phyloP scores from a whole-genome alignment of 2,888 invertebrate species.

The Thalpophila matura region DNA sequence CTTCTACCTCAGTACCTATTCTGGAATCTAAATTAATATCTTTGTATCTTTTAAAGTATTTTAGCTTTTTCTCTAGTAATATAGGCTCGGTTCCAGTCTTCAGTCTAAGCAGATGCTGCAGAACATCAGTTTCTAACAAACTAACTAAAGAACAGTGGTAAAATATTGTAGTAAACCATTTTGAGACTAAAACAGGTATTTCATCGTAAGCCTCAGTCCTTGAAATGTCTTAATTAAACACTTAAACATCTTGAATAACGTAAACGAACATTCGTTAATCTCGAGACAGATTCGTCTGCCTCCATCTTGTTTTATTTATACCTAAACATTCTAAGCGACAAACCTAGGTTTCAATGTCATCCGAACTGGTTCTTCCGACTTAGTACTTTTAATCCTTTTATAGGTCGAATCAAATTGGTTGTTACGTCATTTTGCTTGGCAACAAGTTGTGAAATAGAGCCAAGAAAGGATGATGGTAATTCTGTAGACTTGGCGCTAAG shows the following conservation, averaged over 20 bases:
- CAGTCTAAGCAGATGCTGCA: background rate
- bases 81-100: no score
- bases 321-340: slow-evolving; percentile 29
- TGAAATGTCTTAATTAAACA: slow-evolving; percentile 3
- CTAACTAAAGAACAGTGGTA: background rate
- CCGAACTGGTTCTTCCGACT: slow-evolving; percentile 31
- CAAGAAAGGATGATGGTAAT: background rate
- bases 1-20: background rate
- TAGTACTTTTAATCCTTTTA: slow-evolving; percentile 15
- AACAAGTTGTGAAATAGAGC: slow-evolving; percentile 19
- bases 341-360: slow-evolving; percentile 53
- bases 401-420: slow-evolving; percentile 1
- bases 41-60: no score
- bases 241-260: slow-evolving; percentile 22
- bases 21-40: background rate
- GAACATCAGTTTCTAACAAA: background rate
- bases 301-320: slow-evolving; percentile 40
- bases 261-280: slow-evolving; percentile 23
- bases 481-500: background rate
- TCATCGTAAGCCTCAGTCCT: background rate
- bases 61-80: background rate
- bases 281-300: slow-evolving; percentile 11
- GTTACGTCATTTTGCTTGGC: slow-evolving; percentile 33
- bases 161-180: slow-evolving; percentile 3
- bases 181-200: slow-evolving; percentile 6